Percentiles rank a stretch among this genome's conserved stretches.
phyloP scores from a whole-genome alignment of 2,113 vertebrate genomes.

The Ia io region DNA sequence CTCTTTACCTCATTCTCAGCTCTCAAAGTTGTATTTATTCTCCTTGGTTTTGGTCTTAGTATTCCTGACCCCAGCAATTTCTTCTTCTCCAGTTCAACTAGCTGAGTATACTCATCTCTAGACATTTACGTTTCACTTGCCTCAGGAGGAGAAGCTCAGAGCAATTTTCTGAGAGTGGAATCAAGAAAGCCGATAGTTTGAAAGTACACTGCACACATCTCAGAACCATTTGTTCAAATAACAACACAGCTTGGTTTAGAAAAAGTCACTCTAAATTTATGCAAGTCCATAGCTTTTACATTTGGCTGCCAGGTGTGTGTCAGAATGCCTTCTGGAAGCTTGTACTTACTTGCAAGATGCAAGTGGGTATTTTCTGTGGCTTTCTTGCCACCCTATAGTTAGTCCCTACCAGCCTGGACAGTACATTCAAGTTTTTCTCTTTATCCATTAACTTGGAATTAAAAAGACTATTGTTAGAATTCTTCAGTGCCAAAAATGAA shows the following conservation, averaged over 20 bases:
- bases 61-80: not conserved
- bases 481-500: conserved; percentile 39
- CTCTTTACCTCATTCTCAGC: not conserved
- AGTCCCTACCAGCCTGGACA: not conserved
- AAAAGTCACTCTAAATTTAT: conserved; percentile 68
- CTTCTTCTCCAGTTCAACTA: not conserved
- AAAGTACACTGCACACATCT: conserved; percentile 29
- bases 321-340: conserved; percentile 60
- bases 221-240: conserved; percentile 61
- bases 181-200: conserved; percentile 31
- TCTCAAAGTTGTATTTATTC: not conserved
- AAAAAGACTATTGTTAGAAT: conserved; percentile 32
- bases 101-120: not conserved
- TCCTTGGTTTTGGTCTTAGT: conserved; percentile 2
- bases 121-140: conserved; percentile 14
- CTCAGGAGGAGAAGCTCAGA: conserved; percentile 21
- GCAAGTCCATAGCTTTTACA: conserved; percentile 57
- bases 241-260: conserved; percentile 65
- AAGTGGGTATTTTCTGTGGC: not conserved
- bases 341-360: not conserved
- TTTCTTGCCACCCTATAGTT: not conserved
- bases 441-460: conserved; percentile 31
- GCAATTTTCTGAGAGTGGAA: conserved; percentile 46
- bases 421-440: conserved; percentile 27
- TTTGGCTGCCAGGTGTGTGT: conserved; percentile 65